Evolutionary conservation across 1,140 invertebrate genomes (phyloP).

Genomic region (Condylostylus longicornis): DNA sequence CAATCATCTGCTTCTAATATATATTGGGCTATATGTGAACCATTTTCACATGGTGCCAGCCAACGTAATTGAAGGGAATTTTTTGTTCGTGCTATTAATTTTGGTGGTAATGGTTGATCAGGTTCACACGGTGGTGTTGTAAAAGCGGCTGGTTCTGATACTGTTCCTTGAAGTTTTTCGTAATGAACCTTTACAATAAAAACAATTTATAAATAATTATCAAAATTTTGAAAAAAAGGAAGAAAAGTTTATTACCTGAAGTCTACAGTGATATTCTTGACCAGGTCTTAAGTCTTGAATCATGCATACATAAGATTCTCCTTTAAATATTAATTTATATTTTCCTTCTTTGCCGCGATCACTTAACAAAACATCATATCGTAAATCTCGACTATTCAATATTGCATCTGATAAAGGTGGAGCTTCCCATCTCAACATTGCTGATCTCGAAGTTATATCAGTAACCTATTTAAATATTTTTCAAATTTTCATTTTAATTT

Average conservation of each 20-base stretch:
- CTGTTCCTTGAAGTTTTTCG: conserved; percentile 36
- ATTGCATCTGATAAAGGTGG: conserved; percentile 43
- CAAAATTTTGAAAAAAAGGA: conserved; percentile 34
- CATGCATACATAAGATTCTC: conserved; percentile 50
- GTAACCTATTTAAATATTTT: conserved; percentile 41
- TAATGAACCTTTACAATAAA: conserved; percentile 30
- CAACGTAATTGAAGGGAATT: conserved; percentile 49
- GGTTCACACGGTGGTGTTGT: conserved; percentile 52
- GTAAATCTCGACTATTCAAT: conserved; percentile 41
- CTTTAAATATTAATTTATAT: conserved; percentile 66
- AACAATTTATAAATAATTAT: conserved; percentile 11
- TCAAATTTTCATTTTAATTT: conserved; percentile 1
- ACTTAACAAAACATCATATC: conserved; percentile 60
- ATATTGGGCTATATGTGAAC: conserved; percentile 59
- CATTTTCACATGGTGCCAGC: conserved; percentile 57
- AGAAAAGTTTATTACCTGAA: conserved; percentile 43
- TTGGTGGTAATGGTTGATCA: conserved; percentile 41
- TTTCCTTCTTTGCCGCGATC: conserved; percentile 59
- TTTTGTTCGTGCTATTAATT: conserved; percentile 40
- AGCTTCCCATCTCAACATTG: conserved; percentile 60
- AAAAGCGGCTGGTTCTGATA: conserved; percentile 40
- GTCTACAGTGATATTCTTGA: conserved; percentile 61
- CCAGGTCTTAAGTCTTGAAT: conserved; percentile 68
- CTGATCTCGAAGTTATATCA: conserved; percentile 60
- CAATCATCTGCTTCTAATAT: conserved; percentile 65